phyloP scores from a whole-genome alignment of 2,113 vertebrate genomes.

The Rhodinocichla rosea region DNA sequence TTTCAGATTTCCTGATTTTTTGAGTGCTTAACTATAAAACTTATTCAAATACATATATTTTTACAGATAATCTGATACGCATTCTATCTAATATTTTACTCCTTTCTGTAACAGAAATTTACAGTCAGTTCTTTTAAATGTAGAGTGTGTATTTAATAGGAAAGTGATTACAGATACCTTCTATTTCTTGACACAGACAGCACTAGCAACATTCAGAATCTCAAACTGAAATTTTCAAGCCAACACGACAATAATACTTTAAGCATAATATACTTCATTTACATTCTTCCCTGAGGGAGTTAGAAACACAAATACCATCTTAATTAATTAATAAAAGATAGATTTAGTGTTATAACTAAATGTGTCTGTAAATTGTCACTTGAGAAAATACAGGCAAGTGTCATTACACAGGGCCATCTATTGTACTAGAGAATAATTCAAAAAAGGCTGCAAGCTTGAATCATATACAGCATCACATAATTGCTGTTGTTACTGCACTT shows the following conservation, averaged over 20 bases:
- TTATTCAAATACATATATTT: neutral
- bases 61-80: accelerated
- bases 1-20: neutral
- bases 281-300: neutral
- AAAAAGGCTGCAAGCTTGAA: constrained; percentile 2
- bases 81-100: neutral
- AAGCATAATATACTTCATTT: neutral
- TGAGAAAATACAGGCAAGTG: constrained; percentile 21
- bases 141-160: neutral
- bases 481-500: neutral
- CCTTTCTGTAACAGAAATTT: neutral
- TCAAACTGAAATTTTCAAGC: neutral
- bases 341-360: constrained; percentile 36
- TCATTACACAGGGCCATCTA: constrained; percentile 30
- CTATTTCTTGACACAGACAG: neutral
- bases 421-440: constrained; percentile 4
- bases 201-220: neutral
- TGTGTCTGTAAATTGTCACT: constrained; percentile 9
- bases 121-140: neutral
- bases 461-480: neutral
- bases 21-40: neutral
- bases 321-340: constrained; percentile 55
- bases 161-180: neutral
- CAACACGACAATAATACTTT: neutral
- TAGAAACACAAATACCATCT: neutral